A percentile compares a stretch with the other conserved stretches of the same genome.
phyloP scores from a whole-genome alignment of 2,113 vertebrate species.

The Lophura nycthemera region DNA sequence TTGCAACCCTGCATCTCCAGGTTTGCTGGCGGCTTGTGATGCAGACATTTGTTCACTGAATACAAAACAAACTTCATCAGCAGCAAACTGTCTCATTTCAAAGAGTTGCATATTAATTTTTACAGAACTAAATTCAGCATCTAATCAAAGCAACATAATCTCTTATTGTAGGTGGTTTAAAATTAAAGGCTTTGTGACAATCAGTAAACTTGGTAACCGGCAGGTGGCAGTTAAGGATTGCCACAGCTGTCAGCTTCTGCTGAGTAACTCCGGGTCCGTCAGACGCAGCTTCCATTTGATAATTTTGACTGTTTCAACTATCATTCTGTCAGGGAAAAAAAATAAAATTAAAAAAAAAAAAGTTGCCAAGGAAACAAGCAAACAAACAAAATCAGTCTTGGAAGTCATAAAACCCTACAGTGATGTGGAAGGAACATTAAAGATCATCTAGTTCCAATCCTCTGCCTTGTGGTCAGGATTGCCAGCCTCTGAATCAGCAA shows the following conservation, averaged over 20 bases:
- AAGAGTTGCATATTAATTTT: neutral
- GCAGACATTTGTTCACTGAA: neutral
- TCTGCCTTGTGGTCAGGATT: neutral
- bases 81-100: neutral
- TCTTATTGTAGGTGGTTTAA: neutral
- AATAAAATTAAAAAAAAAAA: neutral
- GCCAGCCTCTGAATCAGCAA: neutral
- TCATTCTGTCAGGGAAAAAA: neutral
- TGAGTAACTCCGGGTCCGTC: rapidly evolving
- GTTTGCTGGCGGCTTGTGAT: neutral
- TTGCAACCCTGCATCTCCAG: neutral
- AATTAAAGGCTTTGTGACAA: neutral
- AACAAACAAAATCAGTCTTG: neutral
- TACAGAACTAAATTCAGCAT: neutral
- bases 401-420: neutral
- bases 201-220: neutral
- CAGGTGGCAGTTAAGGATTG: neutral
- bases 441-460: neutral
- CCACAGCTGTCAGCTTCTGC: neutral
- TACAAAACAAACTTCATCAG: neutral
- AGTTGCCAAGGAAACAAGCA: neutral
- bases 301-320: neutral
- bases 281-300: neutral
- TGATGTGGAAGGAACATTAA: neutral
- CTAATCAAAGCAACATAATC: neutral